Conservation (phyloP, 2,888 invertebrate species). For the Trissolcus brochymenae region DNA sequence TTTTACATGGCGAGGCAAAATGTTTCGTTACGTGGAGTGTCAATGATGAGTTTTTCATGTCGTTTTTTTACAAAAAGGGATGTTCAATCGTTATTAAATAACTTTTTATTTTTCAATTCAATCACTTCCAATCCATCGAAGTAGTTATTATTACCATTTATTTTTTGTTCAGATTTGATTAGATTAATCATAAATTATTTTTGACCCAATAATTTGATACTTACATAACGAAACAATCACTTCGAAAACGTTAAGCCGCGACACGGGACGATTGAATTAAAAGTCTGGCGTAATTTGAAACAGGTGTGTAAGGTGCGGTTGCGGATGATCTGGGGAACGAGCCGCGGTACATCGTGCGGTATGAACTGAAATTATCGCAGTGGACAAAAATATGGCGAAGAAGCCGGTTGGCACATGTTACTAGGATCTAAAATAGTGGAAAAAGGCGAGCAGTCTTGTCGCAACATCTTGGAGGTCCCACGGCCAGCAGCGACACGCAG, state of each 20-base stretch:
- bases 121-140: no score
- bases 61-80: no score
- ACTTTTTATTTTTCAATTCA: no score
- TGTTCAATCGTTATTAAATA: no score
- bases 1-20: background rate
- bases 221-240: slow-evolving; percentile 15
- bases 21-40: background rate
- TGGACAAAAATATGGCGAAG: slow-evolving; percentile 46
- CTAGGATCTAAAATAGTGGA: slow-evolving; percentile 54
- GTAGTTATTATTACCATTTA: no score
- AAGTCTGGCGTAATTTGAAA: background rate
- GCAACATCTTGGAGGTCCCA: slow-evolving; percentile 67
- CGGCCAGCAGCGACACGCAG: slow-evolving; percentile 58
- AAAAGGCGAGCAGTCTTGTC: slow-evolving; percentile 65
- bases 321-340: slow-evolving; percentile 20
- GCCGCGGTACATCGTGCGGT: slow-evolving; percentile 11
- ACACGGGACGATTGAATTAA: background rate
- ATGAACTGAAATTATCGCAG: slow-evolving; percentile 7
- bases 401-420: slow-evolving; percentile 60
- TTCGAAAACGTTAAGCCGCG: background rate
- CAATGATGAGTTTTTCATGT: no score
- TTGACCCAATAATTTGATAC: background rate
- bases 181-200: no score
- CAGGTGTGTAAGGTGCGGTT: slow-evolving; percentile 19
- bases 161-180: no score